Conservation (phyloP, 2,113 vertebrate species). For the Rafetus swinhoei region DNA sequence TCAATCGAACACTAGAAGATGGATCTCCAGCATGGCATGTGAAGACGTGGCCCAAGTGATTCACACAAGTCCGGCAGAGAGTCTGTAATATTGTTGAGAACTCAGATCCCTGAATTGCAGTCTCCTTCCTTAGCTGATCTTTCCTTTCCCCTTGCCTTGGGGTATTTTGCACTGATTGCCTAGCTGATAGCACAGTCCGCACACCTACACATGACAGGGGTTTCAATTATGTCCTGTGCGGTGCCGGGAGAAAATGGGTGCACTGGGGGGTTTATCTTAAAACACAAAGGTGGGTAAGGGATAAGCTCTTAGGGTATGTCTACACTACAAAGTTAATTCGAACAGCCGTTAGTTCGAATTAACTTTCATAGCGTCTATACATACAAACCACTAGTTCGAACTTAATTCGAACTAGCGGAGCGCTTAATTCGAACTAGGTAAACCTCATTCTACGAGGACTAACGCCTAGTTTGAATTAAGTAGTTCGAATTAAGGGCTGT, state of each 20-base stretch:
- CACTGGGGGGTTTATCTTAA: not conserved
- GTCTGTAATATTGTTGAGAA: rapidly evolving
- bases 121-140: not conserved
- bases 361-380: too few relatives aligned
- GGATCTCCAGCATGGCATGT: too few relatives aligned
- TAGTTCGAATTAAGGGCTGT: too few relatives aligned
- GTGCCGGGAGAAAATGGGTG: not conserved
- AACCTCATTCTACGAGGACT: too few relatives aligned
- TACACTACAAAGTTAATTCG: too few relatives aligned
- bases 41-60: rapidly evolving
- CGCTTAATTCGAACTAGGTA: too few relatives aligned
- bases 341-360: too few relatives aligned
- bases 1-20: too few relatives aligned
- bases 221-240: not conserved
- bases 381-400: too few relatives aligned
- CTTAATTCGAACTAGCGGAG: too few relatives aligned
- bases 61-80: not conserved
- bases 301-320: not conserved
- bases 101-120: not conserved
- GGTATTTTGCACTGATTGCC: rapidly evolving
- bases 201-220: rapidly evolving
- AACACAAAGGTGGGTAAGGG: not conserved
- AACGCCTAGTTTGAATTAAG: too few relatives aligned
- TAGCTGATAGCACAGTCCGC: not conserved
- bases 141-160: not conserved